Conservation (phyloP, 1,140 invertebrate species). For the Eupeodes corollae region DNA sequence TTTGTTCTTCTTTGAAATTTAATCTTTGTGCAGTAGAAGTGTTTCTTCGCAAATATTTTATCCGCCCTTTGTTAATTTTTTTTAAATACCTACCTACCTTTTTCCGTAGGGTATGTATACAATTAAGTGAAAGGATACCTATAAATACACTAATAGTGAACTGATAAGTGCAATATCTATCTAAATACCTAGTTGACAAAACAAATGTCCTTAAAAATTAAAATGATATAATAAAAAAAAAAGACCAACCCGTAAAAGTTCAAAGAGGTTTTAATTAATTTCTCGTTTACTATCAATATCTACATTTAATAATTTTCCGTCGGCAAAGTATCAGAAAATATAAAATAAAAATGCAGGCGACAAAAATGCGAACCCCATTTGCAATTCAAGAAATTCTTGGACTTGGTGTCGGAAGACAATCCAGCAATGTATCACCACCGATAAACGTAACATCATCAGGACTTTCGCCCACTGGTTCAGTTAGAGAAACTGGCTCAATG, state of each 20-base stretch:
- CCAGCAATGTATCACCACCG: neutral
- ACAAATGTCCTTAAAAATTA: neutral
- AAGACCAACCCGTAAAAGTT: neutral
- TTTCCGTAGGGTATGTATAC: too few species aligned
- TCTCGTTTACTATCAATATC: neutral
- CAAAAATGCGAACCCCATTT: constrained; percentile 62
- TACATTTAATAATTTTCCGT: constrained; percentile 5
- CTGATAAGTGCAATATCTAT: too few species aligned
- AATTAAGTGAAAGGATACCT: too few species aligned
- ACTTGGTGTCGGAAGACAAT: constrained; percentile 46
- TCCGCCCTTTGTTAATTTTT: too few species aligned
- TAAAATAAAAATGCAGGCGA: constrained; percentile 25
- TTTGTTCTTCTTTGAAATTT: too few species aligned
- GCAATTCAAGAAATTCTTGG: constrained; percentile 84
- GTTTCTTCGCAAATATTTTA: too few species aligned
- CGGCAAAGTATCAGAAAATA: constrained; percentile 6
- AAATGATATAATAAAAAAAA: neutral
- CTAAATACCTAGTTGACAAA: neutral
- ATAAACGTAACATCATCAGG: constrained; percentile 2
- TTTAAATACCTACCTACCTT: too few species aligned
- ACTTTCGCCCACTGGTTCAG: neutral
- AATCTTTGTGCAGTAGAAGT: too few species aligned
- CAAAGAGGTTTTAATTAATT: too few species aligned
- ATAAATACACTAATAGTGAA: too few species aligned
- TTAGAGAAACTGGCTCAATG: constrained; percentile 26